Conservation (phyloP, 2,113 vertebrate genomes). For the Cynopterus brachyotis region DNA sequence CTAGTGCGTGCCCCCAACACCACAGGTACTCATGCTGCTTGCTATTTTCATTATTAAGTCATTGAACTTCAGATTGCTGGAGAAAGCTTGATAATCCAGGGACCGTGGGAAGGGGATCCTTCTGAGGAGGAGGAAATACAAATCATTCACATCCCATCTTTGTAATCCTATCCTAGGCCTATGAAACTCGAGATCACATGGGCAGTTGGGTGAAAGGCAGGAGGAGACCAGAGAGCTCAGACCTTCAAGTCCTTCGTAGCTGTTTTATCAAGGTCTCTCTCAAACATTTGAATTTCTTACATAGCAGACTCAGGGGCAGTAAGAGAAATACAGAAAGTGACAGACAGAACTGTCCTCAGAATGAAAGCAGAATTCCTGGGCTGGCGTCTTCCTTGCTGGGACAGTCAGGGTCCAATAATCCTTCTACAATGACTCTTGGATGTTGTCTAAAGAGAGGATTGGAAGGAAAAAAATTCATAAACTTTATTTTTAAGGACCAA, state of each 20-base stretch:
- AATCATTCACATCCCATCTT: background rate
- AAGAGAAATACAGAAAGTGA: background rate
- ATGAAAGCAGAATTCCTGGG: background rate
- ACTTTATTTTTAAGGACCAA: background rate
- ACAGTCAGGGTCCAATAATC: background rate
- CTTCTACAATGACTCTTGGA: background rate
- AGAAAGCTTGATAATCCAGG: background rate
- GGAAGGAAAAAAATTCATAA: background rate
- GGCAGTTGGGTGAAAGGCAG: background rate
- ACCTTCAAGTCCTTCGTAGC: background rate
- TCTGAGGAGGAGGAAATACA: background rate
- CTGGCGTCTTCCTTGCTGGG: background rate
- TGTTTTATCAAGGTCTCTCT: background rate
- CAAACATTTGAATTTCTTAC: background rate
- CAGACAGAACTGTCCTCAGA: background rate
- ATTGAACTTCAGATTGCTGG: background rate
- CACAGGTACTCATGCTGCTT: background rate
- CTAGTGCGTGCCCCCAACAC: accelerated
- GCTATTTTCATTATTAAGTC: background rate
- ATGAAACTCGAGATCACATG: background rate
- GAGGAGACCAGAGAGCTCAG: background rate
- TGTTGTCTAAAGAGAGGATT: background rate
- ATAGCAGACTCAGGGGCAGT: background rate
- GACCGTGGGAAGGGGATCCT: background rate
- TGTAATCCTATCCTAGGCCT: background rate